Base-by-base conservation (phyloP, 2,113 vertebrate genomes). In the Cyanistes caeruleus region DNA sequence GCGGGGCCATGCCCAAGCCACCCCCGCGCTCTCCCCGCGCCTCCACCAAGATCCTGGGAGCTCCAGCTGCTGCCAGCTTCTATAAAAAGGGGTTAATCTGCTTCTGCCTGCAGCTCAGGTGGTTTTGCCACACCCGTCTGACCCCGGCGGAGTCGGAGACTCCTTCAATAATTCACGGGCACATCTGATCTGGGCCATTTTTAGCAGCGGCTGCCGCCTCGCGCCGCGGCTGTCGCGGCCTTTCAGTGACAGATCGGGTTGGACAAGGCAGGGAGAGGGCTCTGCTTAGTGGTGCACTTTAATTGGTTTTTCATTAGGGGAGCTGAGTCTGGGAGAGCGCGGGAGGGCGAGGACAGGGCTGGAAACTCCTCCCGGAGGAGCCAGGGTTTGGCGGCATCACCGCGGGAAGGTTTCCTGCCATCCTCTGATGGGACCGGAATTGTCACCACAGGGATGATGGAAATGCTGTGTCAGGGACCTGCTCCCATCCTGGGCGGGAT, bases 251-350 rank as follows among this genome's bases (percentile, higher is more conserved):
- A 43, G 95, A 91, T 91, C 2, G 48, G 63, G 78, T 90, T 12
- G 93, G 95, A 89, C 91, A 90, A 6, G 70, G 91, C 69, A 91
- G 81, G 81, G 18, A 43, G 41, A 93, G 51, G 78, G 92, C 75
- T 59, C 44, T 10, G 63, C 55, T 82, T n/a, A 74, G 44, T 7
- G 73, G 80, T 6, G 60, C 1, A 0, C 39, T 74, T 92, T 94
- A 96, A 95, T 67, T 93, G 85, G 95, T 43, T 91, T 70, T 53
- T 90, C 87, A 11, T 87, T 37, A 65, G 4, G 55, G 44, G 53
- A 59, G 84, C 87, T 77, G 33, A 27, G 82, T 41, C 37, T 25
- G 8, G 84, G 76, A 10, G 83, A 56, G 15, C 20, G 33, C 2
- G 13, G 67, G 63, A 17, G 18, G 78, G 33, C 0, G 51, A 75